Conservation (phyloP, 2,888 invertebrate genomes). For the Leptogaster cylindrica region DNA sequence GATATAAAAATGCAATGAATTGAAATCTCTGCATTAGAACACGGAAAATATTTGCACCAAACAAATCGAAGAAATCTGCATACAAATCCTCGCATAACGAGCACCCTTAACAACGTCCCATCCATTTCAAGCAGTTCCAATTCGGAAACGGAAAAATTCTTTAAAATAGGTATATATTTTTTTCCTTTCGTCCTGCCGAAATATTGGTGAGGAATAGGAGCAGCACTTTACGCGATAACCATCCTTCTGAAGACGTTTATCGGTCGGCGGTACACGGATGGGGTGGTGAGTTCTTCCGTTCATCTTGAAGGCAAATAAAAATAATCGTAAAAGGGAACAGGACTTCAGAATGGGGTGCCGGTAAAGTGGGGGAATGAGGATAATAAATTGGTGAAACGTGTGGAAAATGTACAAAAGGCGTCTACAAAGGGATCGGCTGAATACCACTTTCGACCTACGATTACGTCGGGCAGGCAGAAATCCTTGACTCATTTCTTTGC, state of each 20-base stretch:
- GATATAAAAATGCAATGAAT: conserved; percentile 36
- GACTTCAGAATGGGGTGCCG: conserved; percentile 30
- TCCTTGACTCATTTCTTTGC: neutral
- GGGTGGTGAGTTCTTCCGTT: neutral
- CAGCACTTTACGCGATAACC: conserved; percentile 19
- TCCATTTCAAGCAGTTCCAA: conserved; percentile 24
- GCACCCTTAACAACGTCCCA: conserved; percentile 21
- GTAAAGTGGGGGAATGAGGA: too few relatives aligned
- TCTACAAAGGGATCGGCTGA: conserved; percentile 8
- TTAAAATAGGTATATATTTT: too few relatives aligned
- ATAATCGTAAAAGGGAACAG: conserved; percentile 35
- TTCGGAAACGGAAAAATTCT: conserved; percentile 13
- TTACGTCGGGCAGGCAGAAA: neutral
- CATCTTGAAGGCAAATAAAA: conserved; percentile 10
- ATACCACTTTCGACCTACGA: neutral
- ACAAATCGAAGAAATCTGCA: conserved; percentile 34
- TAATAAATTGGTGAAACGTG: conserved; percentile 29
- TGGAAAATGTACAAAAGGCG: conserved; percentile 29
- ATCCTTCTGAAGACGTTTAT: neutral
- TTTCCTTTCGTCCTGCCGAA: neutral
- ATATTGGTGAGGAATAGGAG: conserved; percentile 14
- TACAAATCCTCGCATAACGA: conserved; percentile 33
- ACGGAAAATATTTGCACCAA: conserved; percentile 33
- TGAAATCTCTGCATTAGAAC: conserved; percentile 35
- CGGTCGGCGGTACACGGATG: neutral